phyloP scores from a whole-genome alignment of 2,888 invertebrate genomes.

The Euplexia lucipara region DNA sequence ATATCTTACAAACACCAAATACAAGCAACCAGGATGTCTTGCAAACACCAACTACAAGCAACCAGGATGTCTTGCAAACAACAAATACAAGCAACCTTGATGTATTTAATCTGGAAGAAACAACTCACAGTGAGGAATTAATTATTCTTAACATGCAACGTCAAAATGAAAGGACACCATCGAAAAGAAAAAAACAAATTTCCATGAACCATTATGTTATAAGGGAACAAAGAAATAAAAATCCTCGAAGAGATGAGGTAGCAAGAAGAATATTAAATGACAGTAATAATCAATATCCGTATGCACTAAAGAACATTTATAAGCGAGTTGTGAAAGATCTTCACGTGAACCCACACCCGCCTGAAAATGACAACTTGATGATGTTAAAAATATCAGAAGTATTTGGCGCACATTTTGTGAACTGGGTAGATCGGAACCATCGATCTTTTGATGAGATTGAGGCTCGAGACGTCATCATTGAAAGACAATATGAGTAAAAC shows the following conservation, averaged over 20 bases:
- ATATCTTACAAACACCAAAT: too few species aligned
- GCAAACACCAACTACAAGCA: too few species aligned
- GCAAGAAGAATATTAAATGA: background rate
- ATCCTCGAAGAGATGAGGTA: background rate
- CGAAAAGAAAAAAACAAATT: background rate
- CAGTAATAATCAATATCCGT: background rate
- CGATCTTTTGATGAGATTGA: background rate
- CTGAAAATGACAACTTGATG: slow-evolving; percentile 21
- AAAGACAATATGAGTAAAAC: background rate
- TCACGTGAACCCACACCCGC: background rate
- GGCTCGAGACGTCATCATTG: slow-evolving; percentile 4
- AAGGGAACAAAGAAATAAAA: background rate
- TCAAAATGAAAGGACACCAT: slow-evolving; percentile 21
- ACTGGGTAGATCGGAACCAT: slow-evolving; percentile 29
- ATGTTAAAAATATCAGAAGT: slow-evolving; percentile 37
- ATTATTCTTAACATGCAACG: slow-evolving; percentile 5
- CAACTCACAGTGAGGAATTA: background rate
- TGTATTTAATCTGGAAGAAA: background rate
- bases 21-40: too few species aligned
- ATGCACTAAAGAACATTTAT: slow-evolving; percentile 28
- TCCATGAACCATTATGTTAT: background rate
- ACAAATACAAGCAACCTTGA: slow-evolving; percentile 2
- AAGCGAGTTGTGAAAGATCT: slow-evolving; percentile 14
- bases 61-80: too few species aligned
- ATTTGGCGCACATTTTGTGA: slow-evolving; percentile 3